Percentiles rank a stretch among this genome's conserved stretches.
Evolutionary conservation across 2,797 vertebrate genomes (phyloP).

Genomic region (Coregonus ussuriensis): DNA sequence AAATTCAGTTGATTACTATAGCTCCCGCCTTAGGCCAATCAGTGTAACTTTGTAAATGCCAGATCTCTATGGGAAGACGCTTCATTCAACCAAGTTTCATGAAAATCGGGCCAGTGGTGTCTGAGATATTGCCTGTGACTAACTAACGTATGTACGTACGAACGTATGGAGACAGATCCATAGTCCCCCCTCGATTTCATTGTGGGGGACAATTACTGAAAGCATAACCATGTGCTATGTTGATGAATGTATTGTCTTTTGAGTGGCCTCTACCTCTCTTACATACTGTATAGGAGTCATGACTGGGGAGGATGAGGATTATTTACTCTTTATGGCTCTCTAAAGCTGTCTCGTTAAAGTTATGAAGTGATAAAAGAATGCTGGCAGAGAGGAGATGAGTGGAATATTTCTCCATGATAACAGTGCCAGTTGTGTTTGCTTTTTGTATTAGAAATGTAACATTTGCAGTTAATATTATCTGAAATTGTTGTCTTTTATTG

Average conservation of each 20-base stretch:
- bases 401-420: slow-evolving; percentile 16
- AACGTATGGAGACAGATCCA: too few species aligned
- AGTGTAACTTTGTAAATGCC: too few species aligned
- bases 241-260: slow-evolving; percentile 30
- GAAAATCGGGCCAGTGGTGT: too few species aligned
- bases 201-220: neutral
- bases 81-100: too few species aligned
- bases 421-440: slow-evolving; percentile 10
- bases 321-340: neutral
- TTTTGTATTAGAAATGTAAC: slow-evolving; percentile 12
- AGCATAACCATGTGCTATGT: slow-evolving; percentile 11
- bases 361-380: slow-evolving; percentile 17
- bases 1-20: too few species aligned
- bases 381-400: neutral
- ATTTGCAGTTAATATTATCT: neutral
- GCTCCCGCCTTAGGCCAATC: too few species aligned
- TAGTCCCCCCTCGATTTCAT: too few species aligned
- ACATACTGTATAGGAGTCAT: neutral
- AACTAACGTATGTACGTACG: too few species aligned
- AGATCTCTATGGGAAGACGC: too few species aligned
- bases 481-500: neutral
- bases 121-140: too few species aligned
- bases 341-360: slow-evolving; percentile 13
- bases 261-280: slow-evolving; percentile 13
- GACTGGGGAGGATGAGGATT: slow-evolving; percentile 1